phyloP scores from a whole-genome alignment of 2,113 vertebrate genomes.

The Chlorocebus sabaeus region DNA sequence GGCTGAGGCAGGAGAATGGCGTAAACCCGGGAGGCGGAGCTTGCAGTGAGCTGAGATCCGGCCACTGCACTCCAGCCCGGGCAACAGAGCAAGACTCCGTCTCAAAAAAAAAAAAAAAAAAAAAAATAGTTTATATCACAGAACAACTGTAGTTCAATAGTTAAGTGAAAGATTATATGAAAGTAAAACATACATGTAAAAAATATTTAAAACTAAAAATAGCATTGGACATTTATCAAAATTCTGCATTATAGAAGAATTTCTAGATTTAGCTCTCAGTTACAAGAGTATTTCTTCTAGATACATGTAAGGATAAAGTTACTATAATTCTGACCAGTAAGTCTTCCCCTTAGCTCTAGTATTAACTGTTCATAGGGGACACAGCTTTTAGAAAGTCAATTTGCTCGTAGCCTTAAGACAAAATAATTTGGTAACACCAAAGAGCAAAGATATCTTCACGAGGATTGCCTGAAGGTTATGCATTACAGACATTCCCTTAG shows the following conservation, averaged over 20 bases:
- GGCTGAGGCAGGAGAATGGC: too few species aligned
- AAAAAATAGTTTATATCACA: background rate
- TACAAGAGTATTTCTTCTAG: background rate
- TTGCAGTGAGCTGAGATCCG: too few species aligned
- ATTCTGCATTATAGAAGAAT: background rate
- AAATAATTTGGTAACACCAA: constrained; percentile 1
- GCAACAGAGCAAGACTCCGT: too few species aligned
- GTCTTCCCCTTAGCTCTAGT: background rate
- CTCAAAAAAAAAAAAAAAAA: too few species aligned
- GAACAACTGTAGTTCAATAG: background rate
- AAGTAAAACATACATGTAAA: background rate
- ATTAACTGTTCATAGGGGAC: constrained; percentile 35
- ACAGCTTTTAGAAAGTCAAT: constrained; percentile 30
- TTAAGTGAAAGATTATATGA: background rate
- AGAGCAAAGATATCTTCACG: background rate
- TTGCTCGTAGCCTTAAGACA: constrained; percentile 31
- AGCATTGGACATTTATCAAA: background rate
- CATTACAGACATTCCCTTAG: background rate
- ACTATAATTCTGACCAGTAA: background rate
- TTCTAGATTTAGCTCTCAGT: background rate
- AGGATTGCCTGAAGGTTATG: background rate
- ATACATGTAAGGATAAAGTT: background rate
- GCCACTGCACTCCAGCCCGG: too few species aligned
- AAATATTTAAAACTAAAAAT: background rate
- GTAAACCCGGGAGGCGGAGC: too few species aligned